Base-by-base conservation (phyloP, 2,888 invertebrate species). In the Deroplatys truncata region DNA sequence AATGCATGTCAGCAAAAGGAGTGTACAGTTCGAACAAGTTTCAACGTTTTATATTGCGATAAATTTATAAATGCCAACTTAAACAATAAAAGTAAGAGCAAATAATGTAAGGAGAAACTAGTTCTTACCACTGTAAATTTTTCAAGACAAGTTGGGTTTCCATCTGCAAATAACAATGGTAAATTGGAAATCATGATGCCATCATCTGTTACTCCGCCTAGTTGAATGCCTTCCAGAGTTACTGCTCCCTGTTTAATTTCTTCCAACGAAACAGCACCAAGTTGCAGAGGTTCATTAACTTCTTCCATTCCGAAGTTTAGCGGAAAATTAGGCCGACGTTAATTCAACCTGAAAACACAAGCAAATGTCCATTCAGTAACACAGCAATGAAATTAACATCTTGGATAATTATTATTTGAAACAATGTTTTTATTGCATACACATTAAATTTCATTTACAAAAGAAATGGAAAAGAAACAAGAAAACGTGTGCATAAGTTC, bases 131-230 rank as follows among this genome's bases (percentile, higher is more conserved):
- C 94, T 49, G 95, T 94, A 91, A 96, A 95, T 92, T 95, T 95
- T 91, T 95, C 94, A 91, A 96, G 93, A 86, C 96, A 96, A 89
- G 95, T 96, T 86, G 97, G 96, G 93, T 96, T 95, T 91, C 96
- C 96, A 92, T 96, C 95, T 91, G 96, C 95, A 92, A 97, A 96
- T 88, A 97, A 93, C 92, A 96, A 94, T 91, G 96, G 96, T 93
- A 96, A 94, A 93, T 96, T 96, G 91, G 96, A 96, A 93, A 96
- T 96, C 95, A 96, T 96, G 93, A 90, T 89, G 88, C 82, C 89
- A 72, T 88, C 90, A 49, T 90, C 49, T 28, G 87, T 83, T 29
- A 85, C 84, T 0, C 28, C 88, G 20, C 84, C 31, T 2, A 88
- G 28, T 28, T 49, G 43, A 13, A 49, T 49, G 13, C 83, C 88